These are phyloP conservation scores for Brachyptera risi DNA, from an alignment of 2,888 invertebrate genomes.

Conservation along the genomic window DNA sequence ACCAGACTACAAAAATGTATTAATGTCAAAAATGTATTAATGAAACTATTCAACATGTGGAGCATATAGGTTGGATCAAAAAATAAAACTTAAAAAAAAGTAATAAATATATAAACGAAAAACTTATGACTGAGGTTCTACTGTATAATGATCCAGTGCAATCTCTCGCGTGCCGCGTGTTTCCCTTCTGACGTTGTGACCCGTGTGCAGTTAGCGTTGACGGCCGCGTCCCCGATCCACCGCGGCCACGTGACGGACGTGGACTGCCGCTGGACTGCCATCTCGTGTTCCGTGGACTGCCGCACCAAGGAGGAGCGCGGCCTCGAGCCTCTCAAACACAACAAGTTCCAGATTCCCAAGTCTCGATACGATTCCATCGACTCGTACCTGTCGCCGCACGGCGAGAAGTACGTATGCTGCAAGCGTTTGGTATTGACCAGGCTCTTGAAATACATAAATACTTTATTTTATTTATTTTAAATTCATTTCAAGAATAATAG, in stretches of 20 bases:
- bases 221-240: constrained; percentile 93
- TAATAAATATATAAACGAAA: too few relatives aligned
- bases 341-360: constrained; percentile 83
- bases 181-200: too few relatives aligned
- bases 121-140: too few relatives aligned
- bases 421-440: not conserved
- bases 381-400: constrained; percentile 87
- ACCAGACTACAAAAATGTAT: too few relatives aligned
- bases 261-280: constrained; percentile 98
- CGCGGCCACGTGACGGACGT: constrained; percentile 92
- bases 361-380: constrained; percentile 98
- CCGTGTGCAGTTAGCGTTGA: constrained; percentile 75
- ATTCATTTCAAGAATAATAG: too few relatives aligned
- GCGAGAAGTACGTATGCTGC: constrained; percentile 56
- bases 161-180: too few relatives aligned
- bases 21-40: too few relatives aligned
- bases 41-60: too few relatives aligned
- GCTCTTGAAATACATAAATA: not conserved
- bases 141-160: too few relatives aligned
- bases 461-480: too few relatives aligned
- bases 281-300: constrained; percentile 93
- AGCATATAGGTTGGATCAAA: too few relatives aligned
- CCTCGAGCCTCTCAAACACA: constrained; percentile 61
- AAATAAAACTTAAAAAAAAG: too few relatives aligned
- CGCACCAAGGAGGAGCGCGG: constrained; percentile 91